Percentiles rank a stretch among this genome's conserved stretches.
These are phyloP conservation scores for Avahi laniger DNA, from an alignment of 2,797 vertebrate genomes.

Conservation along the genomic window DNA sequence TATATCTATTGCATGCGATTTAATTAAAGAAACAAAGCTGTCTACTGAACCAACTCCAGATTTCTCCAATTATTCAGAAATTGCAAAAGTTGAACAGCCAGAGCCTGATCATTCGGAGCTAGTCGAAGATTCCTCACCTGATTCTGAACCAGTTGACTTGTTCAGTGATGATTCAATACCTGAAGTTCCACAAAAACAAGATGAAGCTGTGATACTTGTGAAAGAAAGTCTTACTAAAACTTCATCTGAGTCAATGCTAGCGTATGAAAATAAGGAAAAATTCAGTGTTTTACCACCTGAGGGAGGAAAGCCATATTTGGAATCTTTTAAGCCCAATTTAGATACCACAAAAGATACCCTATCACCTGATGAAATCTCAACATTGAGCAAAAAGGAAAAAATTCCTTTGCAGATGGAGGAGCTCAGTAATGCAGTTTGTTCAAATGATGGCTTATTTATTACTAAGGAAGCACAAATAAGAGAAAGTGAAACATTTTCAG, in stretches of 20 bases:
- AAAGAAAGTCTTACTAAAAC: slow-evolving; percentile 71
- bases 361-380: slow-evolving; percentile 57
- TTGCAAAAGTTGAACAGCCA: slow-evolving; percentile 64
- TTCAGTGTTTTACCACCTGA: slow-evolving; percentile 67
- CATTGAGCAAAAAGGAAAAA: slow-evolving; percentile 79
- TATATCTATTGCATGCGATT: slow-evolving; percentile 92
- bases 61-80: slow-evolving; percentile 82
- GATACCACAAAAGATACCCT: slow-evolving; percentile 60
- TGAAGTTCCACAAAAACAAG: slow-evolving; percentile 80
- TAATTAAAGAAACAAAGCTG: slow-evolving; percentile 92
- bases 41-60: slow-evolving; percentile 81
- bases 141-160: slow-evolving; percentile 82
- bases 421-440: slow-evolving; percentile 68
- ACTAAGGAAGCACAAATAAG: slow-evolving; percentile 77
- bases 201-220: slow-evolving; percentile 70
- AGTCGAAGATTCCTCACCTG: slow-evolving; percentile 79
- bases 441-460: slow-evolving; percentile 73
- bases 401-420: slow-evolving; percentile 85
- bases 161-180: slow-evolving; percentile 81
- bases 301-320: slow-evolving; percentile 83
- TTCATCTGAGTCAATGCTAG: slow-evolving; percentile 48
- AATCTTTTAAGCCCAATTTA: slow-evolving; percentile 81
- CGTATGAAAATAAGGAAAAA: slow-evolving; percentile 67
- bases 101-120: slow-evolving; percentile 74
- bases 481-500: slow-evolving; percentile 79